A percentile compares a stretch with the other conserved stretches of the same genome.
Conservation (phyloP, 2,797 vertebrate species). For the Neosilurus mollespiculum region DNA sequence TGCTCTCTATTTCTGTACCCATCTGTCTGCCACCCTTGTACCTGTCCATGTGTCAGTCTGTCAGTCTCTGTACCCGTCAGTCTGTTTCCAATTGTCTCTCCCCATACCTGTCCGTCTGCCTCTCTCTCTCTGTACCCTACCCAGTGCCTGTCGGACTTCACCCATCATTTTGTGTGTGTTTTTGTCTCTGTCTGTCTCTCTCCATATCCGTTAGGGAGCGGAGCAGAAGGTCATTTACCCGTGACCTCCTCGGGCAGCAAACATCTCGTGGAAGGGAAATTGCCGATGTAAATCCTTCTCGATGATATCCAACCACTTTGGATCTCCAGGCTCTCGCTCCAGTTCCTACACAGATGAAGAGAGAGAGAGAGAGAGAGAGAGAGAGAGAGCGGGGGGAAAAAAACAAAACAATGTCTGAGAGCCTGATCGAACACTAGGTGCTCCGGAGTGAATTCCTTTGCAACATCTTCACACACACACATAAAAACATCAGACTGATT, state of each 20-base stretch:
- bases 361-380: too few species aligned
- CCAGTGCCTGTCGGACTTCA: too few species aligned
- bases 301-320: constrained; percentile 91
- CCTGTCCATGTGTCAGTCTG: too few species aligned
- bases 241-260: constrained; percentile 85
- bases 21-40: neutral
- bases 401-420: neutral
- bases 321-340: constrained; percentile 83
- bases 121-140: too few species aligned
- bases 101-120: too few species aligned
- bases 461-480: neutral
- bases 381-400: neutral
- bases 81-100: too few species aligned
- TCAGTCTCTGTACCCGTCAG: too few species aligned
- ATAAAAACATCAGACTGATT: too few species aligned
- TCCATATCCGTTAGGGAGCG: too few species aligned
- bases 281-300: constrained; percentile 90
- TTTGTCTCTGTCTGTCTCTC: too few species aligned
- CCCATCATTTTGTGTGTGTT: too few species aligned
- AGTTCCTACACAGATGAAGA: constrained; percentile 73
- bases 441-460: neutral
- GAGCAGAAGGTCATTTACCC: constrained; percentile 70
- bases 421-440: neutral
- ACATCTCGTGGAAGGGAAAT: constrained; percentile 92
- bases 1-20: neutral